These are phyloP conservation scores for Leguminivora glycinivorella DNA, from an alignment of 1,140 invertebrate genomes.

Conservation along the genomic window DNA sequence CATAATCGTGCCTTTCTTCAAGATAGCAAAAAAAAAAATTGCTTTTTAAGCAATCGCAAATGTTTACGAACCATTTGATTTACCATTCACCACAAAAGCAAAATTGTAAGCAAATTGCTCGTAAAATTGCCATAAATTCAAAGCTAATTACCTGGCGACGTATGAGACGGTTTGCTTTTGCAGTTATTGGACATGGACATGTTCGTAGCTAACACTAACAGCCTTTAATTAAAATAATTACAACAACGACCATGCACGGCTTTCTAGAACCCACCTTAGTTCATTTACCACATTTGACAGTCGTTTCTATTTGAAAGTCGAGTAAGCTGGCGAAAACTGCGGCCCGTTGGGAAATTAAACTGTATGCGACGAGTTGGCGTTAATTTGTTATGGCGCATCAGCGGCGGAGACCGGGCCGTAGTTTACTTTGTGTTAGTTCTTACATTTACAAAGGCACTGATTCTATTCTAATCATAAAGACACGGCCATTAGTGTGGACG, in stretches of 20 bases:
- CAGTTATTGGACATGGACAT: constrained; percentile 7
- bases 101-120: neutral
- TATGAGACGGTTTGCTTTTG: neutral
- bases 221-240: constrained; percentile 1
- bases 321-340: constrained; percentile 44
- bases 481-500: too few species aligned
- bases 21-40: neutral
- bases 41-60: neutral
- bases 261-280: constrained; percentile 20
- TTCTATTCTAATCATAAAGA: neutral
- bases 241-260: constrained; percentile 1
- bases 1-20: too few species aligned
- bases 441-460: neutral
- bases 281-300: constrained; percentile 33
- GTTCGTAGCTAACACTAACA: neutral
- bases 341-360: constrained; percentile 67
- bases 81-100: neutral
- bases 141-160: neutral
- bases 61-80: neutral
- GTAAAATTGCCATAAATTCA: neutral
- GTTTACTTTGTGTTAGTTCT: constrained; percentile 6
- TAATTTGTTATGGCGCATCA: constrained; percentile 61
- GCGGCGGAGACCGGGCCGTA: constrained; percentile 12
- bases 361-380: constrained; percentile 49
- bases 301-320: constrained; percentile 36